Evolutionary conservation across 2,888 invertebrate species (phyloP), one percentile per base, ranked within the genome.

Genomic region (Platycheirus rosarum): DNA sequence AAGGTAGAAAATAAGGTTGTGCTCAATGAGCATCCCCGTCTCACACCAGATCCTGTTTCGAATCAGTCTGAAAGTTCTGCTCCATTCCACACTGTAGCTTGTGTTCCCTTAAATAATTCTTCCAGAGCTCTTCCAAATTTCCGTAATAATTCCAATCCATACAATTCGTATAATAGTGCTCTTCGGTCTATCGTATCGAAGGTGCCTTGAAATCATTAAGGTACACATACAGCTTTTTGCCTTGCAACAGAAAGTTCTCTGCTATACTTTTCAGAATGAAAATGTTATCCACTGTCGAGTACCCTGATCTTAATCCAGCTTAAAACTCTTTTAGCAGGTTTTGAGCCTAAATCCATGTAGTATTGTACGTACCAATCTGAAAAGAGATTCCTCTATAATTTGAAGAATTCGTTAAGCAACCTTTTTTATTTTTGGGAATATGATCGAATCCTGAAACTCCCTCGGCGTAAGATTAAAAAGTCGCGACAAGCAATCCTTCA

Each of bases 291-390:
- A 32, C 8, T 6, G 37, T 37, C 1, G 37, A 37, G 13, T n/a
- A 37, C n/a, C 37, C 13, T 37, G n/a, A n/a, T n/a, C 37, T 13
- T 13, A 37, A 37, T n/a, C 37, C 37, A 37, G 37, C 37, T n/a
- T 37, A 13, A 6, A 37, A 13, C 13, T n/a, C 37, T 37, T 8
- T n/a, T 3, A 37, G 13, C n/a, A 37, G 1, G 37, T 37, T 37
- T 2, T n/a, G 2, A 37, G 37, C 2, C n/a, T 37, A n/a, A n/a
- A 37, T n/a, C 37, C 37, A 37, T 13, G n/a, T 37, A 5, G 11
- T 35, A 11, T n/a, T n/a, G n/a, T n/a, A n/a, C n/a, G n/a, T n/a
- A n/a, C n/a, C n/a, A n/a, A n/a, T n/a, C n/a, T n/a, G n/a, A n/a
- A n/a, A n/a, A n/a, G n/a, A n/a, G n/a, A n/a, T n/a, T n/a, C n/a